A percentile compares a stretch with the other conserved stretches of the same genome.
These are phyloP conservation scores for Idaea dimidiata DNA, from an alignment of 2,888 invertebrate species.

Conservation along the genomic window DNA sequence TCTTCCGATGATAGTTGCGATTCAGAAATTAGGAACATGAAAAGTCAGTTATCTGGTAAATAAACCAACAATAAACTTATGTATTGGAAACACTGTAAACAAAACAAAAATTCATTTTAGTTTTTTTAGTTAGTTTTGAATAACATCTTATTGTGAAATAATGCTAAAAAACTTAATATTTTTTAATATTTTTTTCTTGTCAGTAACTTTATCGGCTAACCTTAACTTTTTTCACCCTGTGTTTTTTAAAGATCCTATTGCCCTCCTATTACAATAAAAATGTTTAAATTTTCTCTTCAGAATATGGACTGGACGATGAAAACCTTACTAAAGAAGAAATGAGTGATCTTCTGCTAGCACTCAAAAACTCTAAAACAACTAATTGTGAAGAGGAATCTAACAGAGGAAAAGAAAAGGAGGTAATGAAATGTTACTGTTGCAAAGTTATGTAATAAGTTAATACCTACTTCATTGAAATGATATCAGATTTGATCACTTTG, in stretches of 20 bases:
- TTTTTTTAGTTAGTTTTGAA: background rate
- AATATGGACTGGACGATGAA: conserved; percentile 71
- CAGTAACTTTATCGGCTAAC: background rate
- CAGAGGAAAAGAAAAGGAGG: conserved; percentile 41
- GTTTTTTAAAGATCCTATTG: background rate
- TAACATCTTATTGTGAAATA: no score
- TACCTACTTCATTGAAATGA: no score
- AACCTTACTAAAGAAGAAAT: conserved; percentile 72
- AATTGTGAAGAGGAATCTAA: conserved; percentile 57
- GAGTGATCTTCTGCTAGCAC: conserved; percentile 66
- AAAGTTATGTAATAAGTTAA: no score
- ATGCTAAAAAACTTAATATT: no score
- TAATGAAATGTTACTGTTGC: background rate
- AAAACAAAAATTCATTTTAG: no score
- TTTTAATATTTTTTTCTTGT: background rate
- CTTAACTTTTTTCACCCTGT: background rate
- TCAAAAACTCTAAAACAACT: conserved; percentile 67
- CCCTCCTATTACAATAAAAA: background rate
- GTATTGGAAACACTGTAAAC: background rate
- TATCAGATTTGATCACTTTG: no score
- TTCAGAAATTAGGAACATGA: conserved; percentile 65
- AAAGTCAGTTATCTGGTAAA: conserved; percentile 63
- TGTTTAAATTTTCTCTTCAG: conserved; percentile 36
- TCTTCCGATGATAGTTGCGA: conserved; percentile 71
- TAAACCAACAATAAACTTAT: conserved; percentile 5